Conservation (phyloP, 2,113 vertebrate species). For the Petaurus breviceps region DNA sequence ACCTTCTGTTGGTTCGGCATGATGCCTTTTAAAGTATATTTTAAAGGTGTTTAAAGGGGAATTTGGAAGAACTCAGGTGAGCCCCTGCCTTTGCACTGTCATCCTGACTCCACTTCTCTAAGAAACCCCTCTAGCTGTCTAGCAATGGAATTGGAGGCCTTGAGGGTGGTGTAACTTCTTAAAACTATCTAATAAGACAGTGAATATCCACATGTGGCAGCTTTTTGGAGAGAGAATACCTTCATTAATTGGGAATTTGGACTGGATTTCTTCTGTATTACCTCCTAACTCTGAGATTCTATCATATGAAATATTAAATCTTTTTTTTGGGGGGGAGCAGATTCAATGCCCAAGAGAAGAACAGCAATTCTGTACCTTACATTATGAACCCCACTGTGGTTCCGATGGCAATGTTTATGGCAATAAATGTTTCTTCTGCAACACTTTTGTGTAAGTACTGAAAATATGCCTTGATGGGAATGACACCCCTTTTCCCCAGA, state of each 20-base stretch:
- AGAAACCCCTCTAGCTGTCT: background rate
- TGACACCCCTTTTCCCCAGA: background rate
- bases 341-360: background rate
- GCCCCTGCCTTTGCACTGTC: background rate
- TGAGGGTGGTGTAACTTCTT: background rate
- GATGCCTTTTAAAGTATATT: background rate
- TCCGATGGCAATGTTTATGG: conserved; percentile 75
- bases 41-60: background rate
- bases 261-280: background rate
- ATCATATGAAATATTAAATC: background rate
- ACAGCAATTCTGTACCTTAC: accelerated
- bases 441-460: conserved; percentile 73
- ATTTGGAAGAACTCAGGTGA: background rate
- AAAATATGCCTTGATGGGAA: background rate
- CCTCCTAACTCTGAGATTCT: background rate
- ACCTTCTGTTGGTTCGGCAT: background rate
- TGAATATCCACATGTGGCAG: background rate
- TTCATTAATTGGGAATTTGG: background rate
- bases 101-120: background rate
- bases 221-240: background rate
- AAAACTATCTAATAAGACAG: background rate
- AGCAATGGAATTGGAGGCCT: background rate
- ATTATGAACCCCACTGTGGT: conserved; percentile 68
- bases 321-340: background rate
- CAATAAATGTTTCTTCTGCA: conserved; percentile 79